A percentile compares a stretch with the other conserved stretches of the same genome.
Conservation (phyloP, 2,113 vertebrate species). For the Colius striatus region DNA sequence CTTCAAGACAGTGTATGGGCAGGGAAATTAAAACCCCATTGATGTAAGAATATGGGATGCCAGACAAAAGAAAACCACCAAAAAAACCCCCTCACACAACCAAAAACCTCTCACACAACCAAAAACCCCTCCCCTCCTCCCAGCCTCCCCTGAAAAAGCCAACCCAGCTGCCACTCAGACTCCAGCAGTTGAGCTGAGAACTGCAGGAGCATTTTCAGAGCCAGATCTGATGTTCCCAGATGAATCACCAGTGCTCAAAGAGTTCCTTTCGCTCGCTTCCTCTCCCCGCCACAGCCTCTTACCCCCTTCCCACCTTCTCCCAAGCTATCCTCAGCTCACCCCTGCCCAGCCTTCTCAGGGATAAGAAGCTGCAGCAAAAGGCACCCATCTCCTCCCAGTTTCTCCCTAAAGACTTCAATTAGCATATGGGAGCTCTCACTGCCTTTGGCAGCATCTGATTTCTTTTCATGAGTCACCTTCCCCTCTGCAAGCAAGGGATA, state of each 20-base stretch:
- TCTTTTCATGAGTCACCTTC: neutral
- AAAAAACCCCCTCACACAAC: neutral
- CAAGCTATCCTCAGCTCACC: neutral
- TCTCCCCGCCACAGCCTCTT: neutral
- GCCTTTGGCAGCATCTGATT: neutral
- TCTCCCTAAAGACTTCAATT: neutral
- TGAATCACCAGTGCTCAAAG: neutral
- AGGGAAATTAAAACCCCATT: neutral
- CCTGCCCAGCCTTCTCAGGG: neutral
- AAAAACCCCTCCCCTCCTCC: too few relatives aligned
- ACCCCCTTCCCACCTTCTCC: neutral
- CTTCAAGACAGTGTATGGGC: neutral
- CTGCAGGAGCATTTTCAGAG: neutral
- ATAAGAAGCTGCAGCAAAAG: neutral
- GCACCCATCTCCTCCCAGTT: neutral
- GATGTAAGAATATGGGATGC: neutral
- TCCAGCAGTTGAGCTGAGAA: neutral
- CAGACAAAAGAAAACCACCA: neutral
- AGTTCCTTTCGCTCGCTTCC: neutral
- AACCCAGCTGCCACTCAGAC: neutral
- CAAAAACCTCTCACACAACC: neutral
- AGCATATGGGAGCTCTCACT: fast-evolving
- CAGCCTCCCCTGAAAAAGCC: neutral
- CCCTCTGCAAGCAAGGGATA: neutral
- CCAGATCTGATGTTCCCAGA: neutral